These are phyloP conservation scores for Orthosia incerta DNA, from an alignment of 2,888 invertebrate genomes.

Conservation along the genomic window DNA sequence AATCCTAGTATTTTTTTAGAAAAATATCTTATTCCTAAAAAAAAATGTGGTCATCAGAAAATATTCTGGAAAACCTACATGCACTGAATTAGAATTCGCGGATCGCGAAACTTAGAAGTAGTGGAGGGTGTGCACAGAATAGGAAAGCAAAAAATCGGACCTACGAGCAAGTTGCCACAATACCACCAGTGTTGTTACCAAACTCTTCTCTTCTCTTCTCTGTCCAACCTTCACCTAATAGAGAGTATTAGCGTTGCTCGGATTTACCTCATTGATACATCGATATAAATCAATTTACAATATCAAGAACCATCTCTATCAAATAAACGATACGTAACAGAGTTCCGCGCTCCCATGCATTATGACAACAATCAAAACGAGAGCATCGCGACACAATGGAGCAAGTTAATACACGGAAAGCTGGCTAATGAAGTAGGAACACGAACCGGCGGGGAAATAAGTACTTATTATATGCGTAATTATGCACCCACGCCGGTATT, in stretches of 20 bases:
- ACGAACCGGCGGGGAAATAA: constrained; percentile 54
- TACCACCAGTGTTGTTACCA: neutral
- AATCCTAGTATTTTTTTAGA: too few relatives aligned
- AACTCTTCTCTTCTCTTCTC: neutral
- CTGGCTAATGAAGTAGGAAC: constrained; percentile 64
- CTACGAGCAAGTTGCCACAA: neutral
- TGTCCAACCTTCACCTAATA: too few relatives aligned
- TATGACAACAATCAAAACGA: constrained; percentile 69
- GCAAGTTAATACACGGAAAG: constrained; percentile 59
- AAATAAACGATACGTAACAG: constrained; percentile 59
- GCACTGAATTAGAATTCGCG: neutral
- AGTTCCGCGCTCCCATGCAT: constrained; percentile 74
- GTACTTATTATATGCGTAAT: constrained; percentile 57
- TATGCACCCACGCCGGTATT: constrained; percentile 62
- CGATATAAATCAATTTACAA: constrained; percentile 17
- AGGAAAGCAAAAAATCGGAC: neutral
- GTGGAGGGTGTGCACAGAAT: neutral
- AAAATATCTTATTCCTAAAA: too few relatives aligned
- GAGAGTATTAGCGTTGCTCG: neutral
- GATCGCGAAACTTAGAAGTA: neutral
- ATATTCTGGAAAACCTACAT: neutral
- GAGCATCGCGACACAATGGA: constrained; percentile 66
- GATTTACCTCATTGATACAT: constrained; percentile 10
- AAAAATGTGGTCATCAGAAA: too few relatives aligned
- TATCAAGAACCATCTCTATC: constrained; percentile 53